These are phyloP conservation scores for Malaclemys terrapin DNA, from an alignment of 2,113 vertebrate species.

Conservation along the genomic window DNA sequence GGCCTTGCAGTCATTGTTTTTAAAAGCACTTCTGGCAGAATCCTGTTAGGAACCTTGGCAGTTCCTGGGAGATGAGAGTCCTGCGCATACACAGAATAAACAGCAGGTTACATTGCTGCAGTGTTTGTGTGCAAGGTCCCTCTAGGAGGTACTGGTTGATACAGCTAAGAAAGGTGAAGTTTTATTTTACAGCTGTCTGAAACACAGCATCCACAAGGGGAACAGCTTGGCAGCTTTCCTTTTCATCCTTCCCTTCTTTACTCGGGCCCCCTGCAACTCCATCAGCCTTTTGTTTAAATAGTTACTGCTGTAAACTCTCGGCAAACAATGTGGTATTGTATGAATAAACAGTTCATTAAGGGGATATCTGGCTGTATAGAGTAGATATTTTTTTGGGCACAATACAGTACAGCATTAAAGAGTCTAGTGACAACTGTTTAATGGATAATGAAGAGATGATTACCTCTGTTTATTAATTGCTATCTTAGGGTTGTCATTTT, in stretches of 20 bases:
- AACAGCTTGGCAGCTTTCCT: slow-evolving; percentile 32
- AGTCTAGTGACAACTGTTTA: background rate
- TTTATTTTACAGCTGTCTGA: background rate
- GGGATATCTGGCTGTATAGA: rapidly evolving
- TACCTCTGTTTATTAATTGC: background rate
- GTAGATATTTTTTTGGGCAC: background rate
- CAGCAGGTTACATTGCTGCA: background rate
- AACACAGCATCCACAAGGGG: background rate
- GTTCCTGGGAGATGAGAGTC: background rate
- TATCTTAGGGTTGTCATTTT: background rate
- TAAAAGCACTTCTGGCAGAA: background rate
- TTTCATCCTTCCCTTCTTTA: background rate
- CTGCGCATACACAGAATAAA: background rate
- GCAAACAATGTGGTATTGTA: background rate
- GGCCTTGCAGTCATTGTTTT: rapidly evolving
- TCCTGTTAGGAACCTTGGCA: slow-evolving; percentile 11
- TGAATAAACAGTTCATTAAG: rapidly evolving
- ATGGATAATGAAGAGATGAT: rapidly evolving
- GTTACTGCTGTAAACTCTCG: background rate
- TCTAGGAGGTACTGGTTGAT: slow-evolving; percentile 3
- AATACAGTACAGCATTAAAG: rapidly evolving
- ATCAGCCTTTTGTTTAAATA: background rate
- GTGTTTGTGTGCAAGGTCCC: slow-evolving; percentile 4
- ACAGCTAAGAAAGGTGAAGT: background rate
- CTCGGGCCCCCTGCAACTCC: background rate